Conservation (phyloP, 2,113 vertebrate genomes). For the Mus musculus region DNA sequence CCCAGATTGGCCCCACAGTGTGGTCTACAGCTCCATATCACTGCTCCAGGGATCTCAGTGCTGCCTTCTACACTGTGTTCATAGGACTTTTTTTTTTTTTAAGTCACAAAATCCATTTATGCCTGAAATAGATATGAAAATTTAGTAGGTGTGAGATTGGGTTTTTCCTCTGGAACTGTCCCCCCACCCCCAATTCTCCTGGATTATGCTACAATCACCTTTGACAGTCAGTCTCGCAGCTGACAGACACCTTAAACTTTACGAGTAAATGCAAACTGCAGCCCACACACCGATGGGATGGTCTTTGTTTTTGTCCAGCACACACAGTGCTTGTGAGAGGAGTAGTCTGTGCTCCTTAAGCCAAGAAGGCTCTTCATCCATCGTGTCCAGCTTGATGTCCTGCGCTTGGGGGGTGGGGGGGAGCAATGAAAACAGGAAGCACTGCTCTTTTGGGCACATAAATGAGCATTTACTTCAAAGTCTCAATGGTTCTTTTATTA, state of each 20-base stretch:
- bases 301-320: slow-evolving; percentile 55
- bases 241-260: slow-evolving; percentile 66
- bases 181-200: background rate
- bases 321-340: background rate
- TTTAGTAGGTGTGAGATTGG: slow-evolving; percentile 76
- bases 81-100: background rate
- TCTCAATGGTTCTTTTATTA: slow-evolving; percentile 86
- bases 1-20: rapidly evolving
- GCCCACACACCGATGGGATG: background rate
- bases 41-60: background rate
- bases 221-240: slow-evolving; percentile 24
- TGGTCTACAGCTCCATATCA: background rate
- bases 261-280: slow-evolving; percentile 58
- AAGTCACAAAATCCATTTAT: slow-evolving; percentile 71
- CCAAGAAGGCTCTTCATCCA: background rate
- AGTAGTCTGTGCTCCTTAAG: background rate
- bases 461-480: slow-evolving; percentile 85
- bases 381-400: background rate
- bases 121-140: slow-evolving; percentile 71
- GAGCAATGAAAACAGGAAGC: slow-evolving; percentile 71
- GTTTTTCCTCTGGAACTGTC: slow-evolving; percentile 49
- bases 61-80: background rate
- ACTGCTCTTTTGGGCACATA: slow-evolving; percentile 84
- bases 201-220: slow-evolving; percentile 28
- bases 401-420: background rate